These are phyloP conservation scores for Rhopalosiphum padi DNA, from an alignment of 1,140 invertebrate genomes.

Conservation along the genomic window DNA sequence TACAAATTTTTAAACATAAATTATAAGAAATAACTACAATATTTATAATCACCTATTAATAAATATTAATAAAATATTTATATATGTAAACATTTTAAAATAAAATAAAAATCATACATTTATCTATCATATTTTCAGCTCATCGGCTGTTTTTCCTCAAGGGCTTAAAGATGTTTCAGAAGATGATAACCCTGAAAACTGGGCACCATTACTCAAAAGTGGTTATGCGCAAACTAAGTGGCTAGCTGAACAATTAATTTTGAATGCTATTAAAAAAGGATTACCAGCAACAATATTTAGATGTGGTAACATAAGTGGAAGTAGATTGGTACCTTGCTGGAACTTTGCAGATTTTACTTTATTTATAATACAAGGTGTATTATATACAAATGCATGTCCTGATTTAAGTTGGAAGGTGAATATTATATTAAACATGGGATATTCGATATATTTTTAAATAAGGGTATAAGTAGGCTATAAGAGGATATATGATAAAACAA, in stretches of 20 bases:
- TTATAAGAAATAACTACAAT: neutral
- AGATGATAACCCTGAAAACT: constrained; percentile 62
- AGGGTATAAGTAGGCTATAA: neutral
- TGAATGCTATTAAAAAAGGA: constrained; percentile 64
- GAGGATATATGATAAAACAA: neutral
- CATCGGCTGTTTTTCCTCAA: constrained; percentile 66
- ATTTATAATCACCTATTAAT: neutral
- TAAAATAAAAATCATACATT: neutral
- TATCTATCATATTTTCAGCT: constrained; percentile 62
- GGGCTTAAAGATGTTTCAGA: constrained; percentile 63
- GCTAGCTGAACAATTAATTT: constrained; percentile 67
- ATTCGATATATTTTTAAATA: neutral
- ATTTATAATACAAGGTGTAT: constrained; percentile 65
- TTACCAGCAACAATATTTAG: constrained; percentile 65
- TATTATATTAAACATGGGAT: neutral
- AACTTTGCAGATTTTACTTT: constrained; percentile 67
- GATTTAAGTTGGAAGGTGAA: constrained; percentile 64
- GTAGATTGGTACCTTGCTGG: constrained; percentile 64
- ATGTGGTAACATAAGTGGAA: constrained; percentile 65
- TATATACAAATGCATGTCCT: constrained; percentile 63
- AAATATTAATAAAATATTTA: neutral
- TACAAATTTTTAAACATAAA: neutral
- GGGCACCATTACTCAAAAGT: constrained; percentile 63
- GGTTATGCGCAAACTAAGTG: constrained; percentile 68
- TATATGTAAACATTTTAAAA: neutral